phyloP scores from a whole-genome alignment of 2,113 vertebrate species.

The Gopherus flavomarginatus region DNA sequence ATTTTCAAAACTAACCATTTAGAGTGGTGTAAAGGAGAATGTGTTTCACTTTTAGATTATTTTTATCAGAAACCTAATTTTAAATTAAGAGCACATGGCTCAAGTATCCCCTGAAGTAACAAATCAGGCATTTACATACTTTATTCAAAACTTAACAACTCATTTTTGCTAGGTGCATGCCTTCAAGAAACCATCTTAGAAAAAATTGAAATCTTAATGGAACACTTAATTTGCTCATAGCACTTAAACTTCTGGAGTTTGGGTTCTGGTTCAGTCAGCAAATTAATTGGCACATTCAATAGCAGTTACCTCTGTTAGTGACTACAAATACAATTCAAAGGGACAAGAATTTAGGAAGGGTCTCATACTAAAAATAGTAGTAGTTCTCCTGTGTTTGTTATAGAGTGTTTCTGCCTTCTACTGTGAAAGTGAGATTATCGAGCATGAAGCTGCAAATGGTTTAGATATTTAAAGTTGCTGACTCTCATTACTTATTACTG shows the following conservation, averaged over 20 bases:
- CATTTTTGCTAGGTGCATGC: neutral
- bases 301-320: neutral
- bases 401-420: neutral
- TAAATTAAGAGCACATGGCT: neutral
- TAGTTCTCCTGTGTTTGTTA: neutral
- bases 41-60: neutral
- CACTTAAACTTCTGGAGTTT: neutral
- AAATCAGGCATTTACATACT: neutral
- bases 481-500: neutral
- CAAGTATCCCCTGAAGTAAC: neutral
- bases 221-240: neutral
- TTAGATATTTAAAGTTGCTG: neutral
- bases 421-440: neutral
- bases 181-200: neutral
- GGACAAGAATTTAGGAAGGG: neutral
- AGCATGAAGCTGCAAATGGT: neutral
- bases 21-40: neutral
- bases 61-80: rapidly evolving
- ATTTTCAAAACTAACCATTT: neutral
- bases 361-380: neutral
- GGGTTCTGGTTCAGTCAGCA: conserved; percentile 16
- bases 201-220: neutral
- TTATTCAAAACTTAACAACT: neutral
- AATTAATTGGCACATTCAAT: neutral
- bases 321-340: neutral